Base-by-base conservation (phyloP, 35 echinoderm and acorn worm genomes). In the Amphiura filiformis region DNA sequence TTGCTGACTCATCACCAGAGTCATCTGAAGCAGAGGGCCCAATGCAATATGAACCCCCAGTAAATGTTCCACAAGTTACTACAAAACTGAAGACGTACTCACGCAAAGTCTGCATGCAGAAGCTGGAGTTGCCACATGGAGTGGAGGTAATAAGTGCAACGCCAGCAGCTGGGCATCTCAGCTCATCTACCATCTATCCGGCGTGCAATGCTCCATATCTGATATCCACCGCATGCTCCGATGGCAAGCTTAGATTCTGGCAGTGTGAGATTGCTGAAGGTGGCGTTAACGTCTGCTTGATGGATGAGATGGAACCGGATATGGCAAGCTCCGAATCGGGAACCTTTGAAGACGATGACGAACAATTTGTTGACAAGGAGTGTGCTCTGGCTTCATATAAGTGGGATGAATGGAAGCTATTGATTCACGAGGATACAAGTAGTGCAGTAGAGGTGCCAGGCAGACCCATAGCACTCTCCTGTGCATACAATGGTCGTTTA, bases 161-260 rank as follows among this genome's bases (percentile, higher is more conserved):
- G 32, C 93, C 96, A 33, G 93, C 96, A 2, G 93, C 96, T 28
- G 93, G 96, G 28, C 96, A 99, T 86, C 93, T 99, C 14, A 99
- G 96, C 75, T 99, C 96, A 13, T 99, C 96, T 9, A 95, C 89
- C 30, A 94, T 94, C 35, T 99, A 99, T 57, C 96, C 96, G 37
- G 90, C 96, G 35, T 92, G 93, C 75, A 64, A 83, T 23, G 93
- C 96, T 9, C 90, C 93, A 2, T 99, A 99, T 76, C 44, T 99
- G 52, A 78, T 99, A 28, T 88, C 89, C 61, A 99, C 96, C 0
- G 93, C 96, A 1, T 99, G 96, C 61, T 99, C 96, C 1, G 96
- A 99, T 87, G 96, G 96, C 14, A 94, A 94, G 79, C 83, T 99
- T 1, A 93, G 96, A 26, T 99, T 99, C 81, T 99, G 96, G 96